phyloP scores from a whole-genome alignment of 2,797 vertebrate species.

The Alcedo atthis region DNA sequence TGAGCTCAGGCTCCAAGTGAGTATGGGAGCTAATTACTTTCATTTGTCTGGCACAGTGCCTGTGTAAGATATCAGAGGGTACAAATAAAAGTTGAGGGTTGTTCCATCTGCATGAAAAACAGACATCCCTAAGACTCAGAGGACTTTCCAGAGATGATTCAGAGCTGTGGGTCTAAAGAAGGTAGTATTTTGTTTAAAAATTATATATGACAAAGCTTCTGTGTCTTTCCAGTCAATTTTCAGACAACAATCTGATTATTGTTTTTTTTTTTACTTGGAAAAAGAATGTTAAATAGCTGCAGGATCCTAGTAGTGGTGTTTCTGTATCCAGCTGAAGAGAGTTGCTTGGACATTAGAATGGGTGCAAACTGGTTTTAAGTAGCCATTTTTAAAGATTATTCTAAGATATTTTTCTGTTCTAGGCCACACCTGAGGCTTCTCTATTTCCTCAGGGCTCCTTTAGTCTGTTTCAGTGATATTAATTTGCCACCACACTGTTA shows the following conservation, averaged over 20 bases:
- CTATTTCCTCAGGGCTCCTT: neutral
- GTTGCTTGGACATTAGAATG: neutral
- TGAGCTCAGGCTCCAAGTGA: conserved; percentile 19
- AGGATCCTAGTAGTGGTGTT: neutral
- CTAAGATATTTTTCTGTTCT: neutral
- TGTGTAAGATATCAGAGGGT: neutral
- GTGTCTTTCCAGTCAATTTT: neutral
- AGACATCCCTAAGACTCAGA: neutral
- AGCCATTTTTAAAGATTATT: neutral
- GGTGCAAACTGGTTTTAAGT: rapidly evolving
- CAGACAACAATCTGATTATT: neutral
- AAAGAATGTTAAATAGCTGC: neutral
- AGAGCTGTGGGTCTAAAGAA: neutral
- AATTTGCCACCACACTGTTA: neutral
- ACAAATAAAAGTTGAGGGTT: neutral
- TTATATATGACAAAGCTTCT: neutral
- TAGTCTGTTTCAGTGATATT: neutral
- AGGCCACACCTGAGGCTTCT: neutral
- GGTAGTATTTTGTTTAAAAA: neutral
- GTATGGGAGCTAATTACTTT: neutral
- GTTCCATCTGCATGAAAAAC: neutral
- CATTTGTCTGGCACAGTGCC: neutral
- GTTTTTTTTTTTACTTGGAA: neutral
- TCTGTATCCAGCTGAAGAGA: neutral
- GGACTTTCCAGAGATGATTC: too few relatives aligned